These are phyloP conservation scores for Heterochromis multidens DNA, from an alignment of 2,113 vertebrate genomes.

Conservation along the genomic window DNA sequence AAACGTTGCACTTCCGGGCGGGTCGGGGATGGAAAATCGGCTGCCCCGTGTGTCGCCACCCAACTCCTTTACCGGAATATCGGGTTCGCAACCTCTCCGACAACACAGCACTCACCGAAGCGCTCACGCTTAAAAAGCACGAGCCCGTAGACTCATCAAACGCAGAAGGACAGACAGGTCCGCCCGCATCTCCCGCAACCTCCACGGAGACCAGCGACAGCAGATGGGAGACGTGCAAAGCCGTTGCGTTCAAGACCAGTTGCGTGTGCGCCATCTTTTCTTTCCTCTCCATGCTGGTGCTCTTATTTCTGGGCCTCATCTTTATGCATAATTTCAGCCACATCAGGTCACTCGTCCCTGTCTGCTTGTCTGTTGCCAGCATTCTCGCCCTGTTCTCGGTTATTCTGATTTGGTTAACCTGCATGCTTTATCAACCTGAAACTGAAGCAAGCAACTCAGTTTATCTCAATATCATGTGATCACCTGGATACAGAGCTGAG, in stretches of 20 bases:
- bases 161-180: background rate
- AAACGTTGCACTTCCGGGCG: slow-evolving; percentile 69
- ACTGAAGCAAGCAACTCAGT: background rate
- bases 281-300: slow-evolving; percentile 9
- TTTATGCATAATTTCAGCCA: slow-evolving; percentile 8
- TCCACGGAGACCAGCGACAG: slow-evolving; percentile 47
- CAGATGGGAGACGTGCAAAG: slow-evolving; percentile 78
- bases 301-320: slow-evolving; percentile 40
- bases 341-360: background rate
- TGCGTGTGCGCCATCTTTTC: slow-evolving; percentile 77
- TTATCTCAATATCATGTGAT: background rate
- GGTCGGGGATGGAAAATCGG: slow-evolving; percentile 62
- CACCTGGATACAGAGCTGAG: background rate
- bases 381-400: slow-evolving; percentile 21
- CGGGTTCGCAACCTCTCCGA: slow-evolving; percentile 74
- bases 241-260: slow-evolving; percentile 73
- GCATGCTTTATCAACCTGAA: slow-evolving; percentile 9
- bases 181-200: slow-evolving; percentile 17
- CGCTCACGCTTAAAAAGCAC: slow-evolving; percentile 40
- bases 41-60: slow-evolving; percentile 82
- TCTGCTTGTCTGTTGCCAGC: slow-evolving; percentile 6
- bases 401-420: slow-evolving; percentile 30
- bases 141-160: slow-evolving; percentile 29
- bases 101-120: slow-evolving; percentile 73
- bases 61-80: slow-evolving; percentile 78